Percentiles rank a stretch among this genome's conserved stretches.
Evolutionary conservation across 2,888 invertebrate species (phyloP).

Genomic region (Lithophane semibrunnea): DNA sequence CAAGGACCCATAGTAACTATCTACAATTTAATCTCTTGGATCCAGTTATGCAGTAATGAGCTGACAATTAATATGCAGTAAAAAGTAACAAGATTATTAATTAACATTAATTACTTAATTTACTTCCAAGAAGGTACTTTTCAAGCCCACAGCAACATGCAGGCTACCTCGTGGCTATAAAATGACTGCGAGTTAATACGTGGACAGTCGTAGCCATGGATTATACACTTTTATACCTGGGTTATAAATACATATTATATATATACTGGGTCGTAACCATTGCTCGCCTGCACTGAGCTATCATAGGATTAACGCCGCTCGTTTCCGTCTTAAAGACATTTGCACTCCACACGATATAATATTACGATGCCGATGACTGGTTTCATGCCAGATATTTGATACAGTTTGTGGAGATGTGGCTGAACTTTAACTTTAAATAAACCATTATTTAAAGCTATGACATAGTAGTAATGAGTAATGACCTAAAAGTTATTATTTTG

Average conservation of each 20-base stretch:
- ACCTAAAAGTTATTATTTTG: neutral
- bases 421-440: neutral
- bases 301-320: conserved; percentile 31
- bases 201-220: conserved; percentile 9
- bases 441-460: neutral
- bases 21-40: neutral
- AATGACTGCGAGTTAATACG: conserved; percentile 36
- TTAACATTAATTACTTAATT: conserved; percentile 14
- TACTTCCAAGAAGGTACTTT: conserved; percentile 8
- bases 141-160: neutral
- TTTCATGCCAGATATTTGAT: conserved; percentile 20
- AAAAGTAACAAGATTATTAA: neutral
- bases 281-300: neutral
- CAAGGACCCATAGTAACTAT: neutral
- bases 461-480: neutral
- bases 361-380: conserved; percentile 41
- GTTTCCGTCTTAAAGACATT: conserved; percentile 52
- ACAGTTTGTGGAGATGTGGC: conserved; percentile 10
- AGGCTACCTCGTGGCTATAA: conserved; percentile 3
- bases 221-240: conserved; percentile 4
- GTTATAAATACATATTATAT: too few species aligned
- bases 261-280: neutral
- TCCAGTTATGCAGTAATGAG: neutral
- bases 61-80: conserved; percentile 23
- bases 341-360: conserved; percentile 37